Conservation (phyloP, 2,797 vertebrate species). For the Hippopotamyrus pictus region DNA sequence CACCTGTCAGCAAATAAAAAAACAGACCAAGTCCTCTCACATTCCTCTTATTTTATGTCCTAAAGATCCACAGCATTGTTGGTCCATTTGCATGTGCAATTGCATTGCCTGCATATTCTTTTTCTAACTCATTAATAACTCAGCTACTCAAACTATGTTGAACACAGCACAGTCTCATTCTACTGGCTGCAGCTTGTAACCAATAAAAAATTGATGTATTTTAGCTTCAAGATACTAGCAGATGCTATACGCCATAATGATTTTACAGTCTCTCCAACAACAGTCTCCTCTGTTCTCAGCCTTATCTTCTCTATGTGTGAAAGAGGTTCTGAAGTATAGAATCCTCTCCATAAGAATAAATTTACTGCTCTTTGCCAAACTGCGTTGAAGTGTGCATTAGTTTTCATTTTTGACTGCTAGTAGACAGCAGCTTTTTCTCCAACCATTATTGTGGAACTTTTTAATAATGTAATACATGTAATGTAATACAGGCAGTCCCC, state of each 20-base stretch:
- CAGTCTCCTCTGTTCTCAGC: neutral
- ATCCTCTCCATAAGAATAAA: neutral
- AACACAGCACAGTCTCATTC: neutral
- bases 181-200: neutral
- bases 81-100: neutral
- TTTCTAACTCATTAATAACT: neutral
- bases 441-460: neutral
- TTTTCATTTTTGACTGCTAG: neutral
- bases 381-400: neutral
- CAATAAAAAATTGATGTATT: slow-evolving; percentile 2
- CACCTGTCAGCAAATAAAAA: neutral
- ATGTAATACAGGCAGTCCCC: neutral
- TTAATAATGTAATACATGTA: neutral
- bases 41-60: neutral
- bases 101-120: neutral
- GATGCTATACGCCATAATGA: neutral
- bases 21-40: neutral
- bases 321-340: neutral
- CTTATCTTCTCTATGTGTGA: neutral
- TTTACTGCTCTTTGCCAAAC: neutral
- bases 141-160: neutral
- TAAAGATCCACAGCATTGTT: neutral
- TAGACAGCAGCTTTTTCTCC: neutral
- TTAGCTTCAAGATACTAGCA: neutral
- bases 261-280: neutral